phyloP scores from a whole-genome alignment of 2,113 vertebrate species.

The Rhinoderma darwinii region DNA sequence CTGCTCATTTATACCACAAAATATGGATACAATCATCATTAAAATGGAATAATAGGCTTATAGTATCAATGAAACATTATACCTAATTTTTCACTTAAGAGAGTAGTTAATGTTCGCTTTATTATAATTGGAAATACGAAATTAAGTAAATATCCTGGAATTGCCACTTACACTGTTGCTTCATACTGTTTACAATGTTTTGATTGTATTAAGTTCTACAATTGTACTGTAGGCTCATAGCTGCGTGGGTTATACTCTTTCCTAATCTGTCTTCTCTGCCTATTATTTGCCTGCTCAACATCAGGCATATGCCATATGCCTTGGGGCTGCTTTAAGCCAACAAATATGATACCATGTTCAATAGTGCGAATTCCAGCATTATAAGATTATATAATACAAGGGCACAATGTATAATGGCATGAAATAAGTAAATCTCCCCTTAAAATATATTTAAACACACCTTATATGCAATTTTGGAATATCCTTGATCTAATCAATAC shows the following conservation, averaged over 20 bases:
- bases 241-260: background rate
- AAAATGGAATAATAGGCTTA: conserved; percentile 26
- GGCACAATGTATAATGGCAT: background rate
- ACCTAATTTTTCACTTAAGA: conserved; percentile 33
- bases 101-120: background rate
- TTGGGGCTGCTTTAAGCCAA: background rate
- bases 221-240: background rate
- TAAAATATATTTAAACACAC: too few species aligned
- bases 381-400: background rate
- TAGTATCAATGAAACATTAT: conserved; percentile 1
- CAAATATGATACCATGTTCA: background rate
- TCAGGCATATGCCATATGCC: background rate
- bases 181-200: background rate
- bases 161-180: background rate
- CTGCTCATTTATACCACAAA: conserved; percentile 43
- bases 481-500: too few species aligned
- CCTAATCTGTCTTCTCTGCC: background rate
- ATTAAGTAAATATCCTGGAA: background rate
- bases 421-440: too few species aligned
- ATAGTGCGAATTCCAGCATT: background rate
- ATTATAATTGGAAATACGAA: background rate
- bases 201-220: background rate
- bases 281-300: background rate
- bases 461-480: too few species aligned
- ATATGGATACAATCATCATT: conserved; percentile 38